A percentile compares a stretch with the other conserved stretches of the same genome.
Conservation (phyloP, 2,113 vertebrate species). For the Vimba vimba region DNA sequence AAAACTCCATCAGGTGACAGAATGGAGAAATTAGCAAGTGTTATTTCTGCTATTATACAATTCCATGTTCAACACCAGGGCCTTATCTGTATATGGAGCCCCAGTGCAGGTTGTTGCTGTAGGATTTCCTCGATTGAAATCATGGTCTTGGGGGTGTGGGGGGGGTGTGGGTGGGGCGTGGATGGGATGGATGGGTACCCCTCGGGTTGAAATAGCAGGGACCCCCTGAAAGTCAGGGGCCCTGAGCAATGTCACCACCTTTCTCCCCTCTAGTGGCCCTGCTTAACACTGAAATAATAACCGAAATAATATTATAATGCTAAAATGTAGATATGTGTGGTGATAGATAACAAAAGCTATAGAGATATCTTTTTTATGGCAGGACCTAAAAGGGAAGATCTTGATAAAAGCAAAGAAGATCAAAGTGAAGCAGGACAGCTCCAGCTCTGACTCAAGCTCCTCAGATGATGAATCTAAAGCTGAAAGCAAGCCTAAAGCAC, state of each 20-base stretch:
- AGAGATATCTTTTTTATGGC: not conserved
- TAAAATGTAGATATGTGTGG: not conserved
- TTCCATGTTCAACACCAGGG: not conserved
- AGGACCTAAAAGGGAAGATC: constrained; percentile 89
- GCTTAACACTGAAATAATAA: not conserved
- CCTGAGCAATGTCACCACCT: too few species aligned
- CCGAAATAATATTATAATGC: not conserved
- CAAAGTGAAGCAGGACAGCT: constrained; percentile 32
- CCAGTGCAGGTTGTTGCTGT: too few species aligned
- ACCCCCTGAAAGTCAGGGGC: too few species aligned
- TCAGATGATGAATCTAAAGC: constrained; percentile 79
- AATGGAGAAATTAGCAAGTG: not conserved
- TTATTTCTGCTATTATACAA: not conserved
- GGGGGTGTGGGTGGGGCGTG: too few species aligned
- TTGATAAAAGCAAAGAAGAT: constrained; percentile 92
- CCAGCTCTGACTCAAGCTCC: constrained; percentile 63
- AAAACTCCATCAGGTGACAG: too few species aligned
- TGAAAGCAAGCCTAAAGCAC: constrained; percentile 52
- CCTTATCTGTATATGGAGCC: too few species aligned
- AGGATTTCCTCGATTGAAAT: too few species aligned
- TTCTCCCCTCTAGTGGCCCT: too few species aligned
- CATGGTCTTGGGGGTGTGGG: too few species aligned
- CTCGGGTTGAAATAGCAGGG: too few species aligned
- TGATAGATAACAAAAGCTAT: too few species aligned
- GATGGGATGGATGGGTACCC: too few species aligned